phyloP scores from a whole-genome alignment of 2,888 invertebrate genomes.

The Atethmia centrago region DNA sequence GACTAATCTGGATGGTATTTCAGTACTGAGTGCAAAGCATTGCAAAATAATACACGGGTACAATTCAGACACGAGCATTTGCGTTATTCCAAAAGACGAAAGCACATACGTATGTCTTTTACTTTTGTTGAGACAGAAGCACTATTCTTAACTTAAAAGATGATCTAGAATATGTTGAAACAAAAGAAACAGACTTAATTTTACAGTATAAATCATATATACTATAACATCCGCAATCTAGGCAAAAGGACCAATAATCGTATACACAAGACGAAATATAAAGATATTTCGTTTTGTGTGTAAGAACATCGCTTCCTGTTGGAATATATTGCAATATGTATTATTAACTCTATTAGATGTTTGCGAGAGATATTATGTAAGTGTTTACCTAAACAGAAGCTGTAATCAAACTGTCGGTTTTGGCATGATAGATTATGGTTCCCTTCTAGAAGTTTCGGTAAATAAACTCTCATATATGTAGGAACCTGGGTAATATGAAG shows the following conservation, averaged over 20 bases:
- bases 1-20: constrained; percentile 30
- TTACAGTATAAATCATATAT: too few species aligned
- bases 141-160: not conserved
- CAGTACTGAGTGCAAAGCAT: constrained; percentile 32
- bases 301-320: too few species aligned
- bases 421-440: not conserved
- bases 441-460: too few species aligned
- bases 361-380: not conserved
- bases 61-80: constrained; percentile 5
- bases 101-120: not conserved
- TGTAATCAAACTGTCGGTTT: not conserved
- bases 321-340: too few species aligned
- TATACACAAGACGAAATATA: too few species aligned
- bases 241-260: too few species aligned
- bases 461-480: too few species aligned
- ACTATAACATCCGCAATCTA: too few species aligned
- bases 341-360: not conserved
- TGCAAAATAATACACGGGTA: constrained; percentile 9
- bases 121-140: not conserved
- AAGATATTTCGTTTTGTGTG: too few species aligned
- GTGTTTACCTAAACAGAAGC: not conserved
- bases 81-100: constrained; percentile 21
- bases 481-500: too few species aligned
- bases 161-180: not conserved
- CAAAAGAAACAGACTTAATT: too few species aligned